These are phyloP conservation scores for Microctonus brassicae DNA, from an alignment of 2,888 invertebrate genomes.

Conservation along the genomic window DNA sequence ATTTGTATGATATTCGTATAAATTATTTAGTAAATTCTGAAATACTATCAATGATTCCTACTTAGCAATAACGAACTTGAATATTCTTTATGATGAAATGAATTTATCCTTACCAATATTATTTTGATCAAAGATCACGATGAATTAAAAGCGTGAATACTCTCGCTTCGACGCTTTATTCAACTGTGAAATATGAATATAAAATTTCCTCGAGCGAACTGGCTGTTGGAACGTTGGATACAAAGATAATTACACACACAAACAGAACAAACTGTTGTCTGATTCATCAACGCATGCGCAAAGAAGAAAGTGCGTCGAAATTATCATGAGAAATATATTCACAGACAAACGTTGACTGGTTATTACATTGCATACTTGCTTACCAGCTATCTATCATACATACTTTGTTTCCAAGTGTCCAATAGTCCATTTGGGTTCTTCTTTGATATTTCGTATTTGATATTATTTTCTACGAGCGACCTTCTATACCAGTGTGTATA, in stretches of 20 bases:
- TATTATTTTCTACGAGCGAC: conserved; percentile 57
- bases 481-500: conserved; percentile 95
- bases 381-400: not conserved
- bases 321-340: conserved; percentile 4
- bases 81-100: not conserved
- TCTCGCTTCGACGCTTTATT: conserved; percentile 68
- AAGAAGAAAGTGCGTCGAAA: conserved; percentile 35
- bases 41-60: too few species aligned
- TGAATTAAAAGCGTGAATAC: conserved; percentile 64
- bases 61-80: too few species aligned
- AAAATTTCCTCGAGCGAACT: too few species aligned
- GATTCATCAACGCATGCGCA: conserved; percentile 42
- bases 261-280: conserved; percentile 47
- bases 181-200: conserved; percentile 55
- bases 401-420: conserved; percentile 46
- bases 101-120: not conserved
- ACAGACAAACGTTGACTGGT: conserved; percentile 30
- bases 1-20: too few species aligned
- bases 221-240: too few species aligned
- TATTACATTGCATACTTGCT: conserved; percentile 9
- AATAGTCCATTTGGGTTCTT: conserved; percentile 45
- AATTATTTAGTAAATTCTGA: too few species aligned
- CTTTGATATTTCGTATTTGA: conserved; percentile 32
- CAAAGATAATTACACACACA: not conserved
- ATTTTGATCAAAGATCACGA: not conserved